These are phyloP conservation scores for Euglossa dilemma DNA, from an alignment of 1,140 invertebrate species.

Conservation along the genomic window DNA sequence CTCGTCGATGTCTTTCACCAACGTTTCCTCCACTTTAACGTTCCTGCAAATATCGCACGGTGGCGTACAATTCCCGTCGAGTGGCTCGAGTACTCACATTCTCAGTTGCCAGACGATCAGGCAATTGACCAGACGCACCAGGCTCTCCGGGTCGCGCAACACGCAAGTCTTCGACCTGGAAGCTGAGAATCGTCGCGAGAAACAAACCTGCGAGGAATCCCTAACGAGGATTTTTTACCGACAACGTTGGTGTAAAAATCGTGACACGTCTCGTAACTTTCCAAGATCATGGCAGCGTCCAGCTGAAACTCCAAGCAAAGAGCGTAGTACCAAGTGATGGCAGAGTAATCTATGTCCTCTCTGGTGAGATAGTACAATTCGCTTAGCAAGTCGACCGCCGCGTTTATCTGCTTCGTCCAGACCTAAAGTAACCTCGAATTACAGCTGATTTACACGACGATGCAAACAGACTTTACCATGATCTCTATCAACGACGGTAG, in stretches of 20 bases:
- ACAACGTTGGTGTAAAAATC: slow-evolving; percentile 45
- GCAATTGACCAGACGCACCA: slow-evolving; percentile 49
- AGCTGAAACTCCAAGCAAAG: slow-evolving; percentile 68
- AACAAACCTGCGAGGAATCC: neutral
- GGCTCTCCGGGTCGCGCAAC: slow-evolving; percentile 62
- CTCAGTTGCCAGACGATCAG: slow-evolving; percentile 66
- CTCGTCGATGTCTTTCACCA: neutral
- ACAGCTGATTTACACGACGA: too few relatives aligned
- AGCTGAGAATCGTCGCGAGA: neutral
- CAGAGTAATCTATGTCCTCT: slow-evolving; percentile 67
- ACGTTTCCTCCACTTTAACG: neutral
- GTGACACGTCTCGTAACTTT: slow-evolving; percentile 61
- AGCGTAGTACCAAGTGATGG: slow-evolving; percentile 74
- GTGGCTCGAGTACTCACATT: slow-evolving; percentile 55
- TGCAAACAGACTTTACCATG: slow-evolving; percentile 47
- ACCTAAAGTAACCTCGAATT: slow-evolving; percentile 46
- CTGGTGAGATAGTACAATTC: slow-evolving; percentile 53
- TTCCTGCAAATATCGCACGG: slow-evolving; percentile 38
- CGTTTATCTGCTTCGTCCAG: slow-evolving; percentile 60
- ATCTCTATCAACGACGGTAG: slow-evolving; percentile 64
- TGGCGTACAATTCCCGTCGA: neutral
- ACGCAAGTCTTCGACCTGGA: slow-evolving; percentile 25
- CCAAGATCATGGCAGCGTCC: slow-evolving; percentile 66
- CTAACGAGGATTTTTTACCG: slow-evolving; percentile 31
- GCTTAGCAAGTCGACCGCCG: slow-evolving; percentile 64